Evolutionary conservation across 2,888 invertebrate genomes (phyloP).

Genomic region (Rotaria socialis): DNA sequence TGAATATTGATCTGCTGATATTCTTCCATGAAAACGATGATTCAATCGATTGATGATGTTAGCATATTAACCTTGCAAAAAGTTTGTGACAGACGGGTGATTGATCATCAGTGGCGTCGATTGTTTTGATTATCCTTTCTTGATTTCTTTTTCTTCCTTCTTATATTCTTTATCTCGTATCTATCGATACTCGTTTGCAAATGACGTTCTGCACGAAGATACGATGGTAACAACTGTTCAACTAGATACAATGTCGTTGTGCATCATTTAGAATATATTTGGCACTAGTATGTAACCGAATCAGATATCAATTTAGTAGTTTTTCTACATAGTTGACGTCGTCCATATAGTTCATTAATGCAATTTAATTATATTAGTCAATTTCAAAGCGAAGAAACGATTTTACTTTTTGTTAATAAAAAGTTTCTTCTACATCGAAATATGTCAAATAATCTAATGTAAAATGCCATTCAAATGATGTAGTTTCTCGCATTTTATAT

Average conservation of each 20-base stretch:
- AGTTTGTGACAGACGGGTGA: not conserved
- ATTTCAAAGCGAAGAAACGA: not conserved
- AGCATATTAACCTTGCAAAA: not conserved
- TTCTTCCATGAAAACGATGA: not conserved
- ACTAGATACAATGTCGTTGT: not conserved
- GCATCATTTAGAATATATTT: not conserved
- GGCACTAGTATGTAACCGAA: not conserved
- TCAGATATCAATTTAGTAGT: not conserved
- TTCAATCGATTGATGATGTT: conserved; percentile 9
- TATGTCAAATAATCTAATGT: not conserved
- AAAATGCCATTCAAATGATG: not conserved
- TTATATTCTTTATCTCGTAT: not conserved
- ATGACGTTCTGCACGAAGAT: not conserved
- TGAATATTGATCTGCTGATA: not conserved
- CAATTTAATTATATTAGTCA: not conserved
- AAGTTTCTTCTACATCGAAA: not conserved
- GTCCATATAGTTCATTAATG: not conserved
- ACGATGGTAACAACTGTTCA: not conserved
- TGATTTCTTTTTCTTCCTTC: not conserved
- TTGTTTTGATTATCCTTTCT: conserved; percentile 11
- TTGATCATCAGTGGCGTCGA: not conserved
- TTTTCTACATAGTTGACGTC: too few species aligned
- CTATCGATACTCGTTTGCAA: not conserved
- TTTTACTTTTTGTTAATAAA: not conserved
- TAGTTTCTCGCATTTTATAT: not conserved